Conservation (phyloP, 2,113 vertebrate species). For the Scomber colias region DNA sequence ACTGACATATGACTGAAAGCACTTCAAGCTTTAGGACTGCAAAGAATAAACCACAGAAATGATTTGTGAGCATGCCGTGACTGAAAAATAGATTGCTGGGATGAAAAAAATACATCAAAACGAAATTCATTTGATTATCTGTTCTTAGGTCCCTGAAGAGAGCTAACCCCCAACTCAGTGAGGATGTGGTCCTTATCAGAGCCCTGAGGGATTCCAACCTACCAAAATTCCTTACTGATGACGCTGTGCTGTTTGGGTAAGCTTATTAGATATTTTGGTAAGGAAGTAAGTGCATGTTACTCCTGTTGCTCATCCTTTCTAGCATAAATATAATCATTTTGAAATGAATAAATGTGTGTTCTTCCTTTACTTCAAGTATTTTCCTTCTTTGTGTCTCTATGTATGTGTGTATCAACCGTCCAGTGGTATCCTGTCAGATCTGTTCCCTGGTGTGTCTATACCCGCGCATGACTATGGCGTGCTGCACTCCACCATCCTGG, state of each 20-base stretch:
- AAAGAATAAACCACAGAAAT: background rate
- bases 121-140: background rate
- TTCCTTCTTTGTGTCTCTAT: background rate
- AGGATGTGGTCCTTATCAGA: conserved; percentile 90
- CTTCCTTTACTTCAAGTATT: background rate
- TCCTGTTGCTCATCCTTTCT: background rate
- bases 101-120: background rate
- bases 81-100: background rate
- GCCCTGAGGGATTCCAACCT: conserved; percentile 91
- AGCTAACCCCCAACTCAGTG: conserved; percentile 86
- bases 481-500: conserved; percentile 86
- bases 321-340: background rate
- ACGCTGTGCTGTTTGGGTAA: conserved; percentile 88
- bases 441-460: conserved; percentile 90
- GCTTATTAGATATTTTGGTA: background rate
- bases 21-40: no score
- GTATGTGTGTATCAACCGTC: background rate
- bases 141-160: conserved; percentile 87
- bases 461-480: conserved; percentile 91
- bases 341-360: background rate
- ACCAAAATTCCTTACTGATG: conserved; percentile 90
- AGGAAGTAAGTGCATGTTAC: background rate
- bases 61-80: background rate
- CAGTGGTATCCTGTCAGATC: conserved; percentile 92
- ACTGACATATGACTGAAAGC: background rate